Percentiles rank a stretch among this genome's conserved stretches.
These are phyloP conservation scores for Dendropsophus ebraccatus DNA, from an alignment of 2,113 vertebrate species.

Conservation along the genomic window DNA sequence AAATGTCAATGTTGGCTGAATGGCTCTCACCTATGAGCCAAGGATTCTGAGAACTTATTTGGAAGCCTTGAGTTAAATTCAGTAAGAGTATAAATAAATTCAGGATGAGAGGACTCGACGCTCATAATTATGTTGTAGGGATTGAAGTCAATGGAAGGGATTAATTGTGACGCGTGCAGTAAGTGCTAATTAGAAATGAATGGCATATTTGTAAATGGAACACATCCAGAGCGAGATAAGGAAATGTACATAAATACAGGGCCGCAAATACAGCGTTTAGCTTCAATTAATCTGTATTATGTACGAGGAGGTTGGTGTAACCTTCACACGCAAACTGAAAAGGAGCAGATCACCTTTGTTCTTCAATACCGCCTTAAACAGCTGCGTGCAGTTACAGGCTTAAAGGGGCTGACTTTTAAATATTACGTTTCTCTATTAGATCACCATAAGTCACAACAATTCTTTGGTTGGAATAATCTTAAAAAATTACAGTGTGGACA, in stretches of 20 bases:
- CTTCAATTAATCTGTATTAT: background rate
- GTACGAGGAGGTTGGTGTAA: background rate
- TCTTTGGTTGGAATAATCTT: no score
- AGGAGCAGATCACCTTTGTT: background rate
- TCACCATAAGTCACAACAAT: no score
- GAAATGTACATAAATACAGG: background rate
- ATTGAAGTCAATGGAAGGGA: constrained; percentile 23
- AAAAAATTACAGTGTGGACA: no score
- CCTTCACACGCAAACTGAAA: background rate
- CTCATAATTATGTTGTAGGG: constrained; percentile 28
- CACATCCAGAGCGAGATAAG: background rate
- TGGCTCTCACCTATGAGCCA: background rate
- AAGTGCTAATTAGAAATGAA: constrained; percentile 29
- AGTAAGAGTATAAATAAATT: constrained; percentile 24
- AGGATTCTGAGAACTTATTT: background rate
- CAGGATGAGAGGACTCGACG: constrained; percentile 23
- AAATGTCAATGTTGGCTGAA: background rate
- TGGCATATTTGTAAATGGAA: constrained; percentile 5
- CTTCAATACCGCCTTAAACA: background rate
- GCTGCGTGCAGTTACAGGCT: background rate
- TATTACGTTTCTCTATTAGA: no score
- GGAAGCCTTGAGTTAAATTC: constrained; percentile 2
- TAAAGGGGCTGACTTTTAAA: background rate
- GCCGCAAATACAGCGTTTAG: background rate
- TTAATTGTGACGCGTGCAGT: constrained; percentile 13